These are phyloP conservation scores for Luperina nickerlii DNA, from an alignment of 2,888 invertebrate genomes.

Conservation along the genomic window DNA sequence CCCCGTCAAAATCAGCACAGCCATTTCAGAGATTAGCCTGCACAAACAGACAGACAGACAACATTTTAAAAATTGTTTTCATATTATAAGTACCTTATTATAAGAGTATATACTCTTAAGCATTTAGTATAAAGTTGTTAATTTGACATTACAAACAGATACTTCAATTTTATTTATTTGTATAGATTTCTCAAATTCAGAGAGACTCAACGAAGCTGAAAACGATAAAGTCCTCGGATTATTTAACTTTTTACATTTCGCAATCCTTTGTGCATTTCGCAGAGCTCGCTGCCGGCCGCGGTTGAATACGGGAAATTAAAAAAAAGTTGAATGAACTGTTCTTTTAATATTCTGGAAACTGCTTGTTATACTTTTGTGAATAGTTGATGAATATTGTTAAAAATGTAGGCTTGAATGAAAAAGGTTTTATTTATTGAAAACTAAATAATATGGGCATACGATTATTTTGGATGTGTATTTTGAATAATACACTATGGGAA, in stretches of 20 bases:
- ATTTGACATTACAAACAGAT: neutral
- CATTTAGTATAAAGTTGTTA: no score
- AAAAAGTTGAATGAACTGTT: constrained; percentile 11
- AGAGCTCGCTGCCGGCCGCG: neutral
- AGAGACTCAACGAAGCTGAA: constrained; percentile 15
- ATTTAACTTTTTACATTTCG: constrained; percentile 42
- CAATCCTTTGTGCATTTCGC: constrained; percentile 32
- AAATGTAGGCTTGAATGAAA: neutral
- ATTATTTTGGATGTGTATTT: neutral
- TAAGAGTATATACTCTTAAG: no score
- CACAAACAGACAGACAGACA: no score
- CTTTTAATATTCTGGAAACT: constrained; percentile 11
- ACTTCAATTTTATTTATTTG: neutral
- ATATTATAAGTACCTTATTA: neutral
- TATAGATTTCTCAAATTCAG: neutral
- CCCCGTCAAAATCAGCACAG: no score
- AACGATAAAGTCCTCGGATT: constrained; percentile 15
- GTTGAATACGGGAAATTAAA: constrained; percentile 16
- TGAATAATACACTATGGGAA: neutral
- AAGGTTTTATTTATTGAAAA: neutral
- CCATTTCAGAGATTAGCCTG: no score
- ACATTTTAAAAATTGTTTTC: no score
- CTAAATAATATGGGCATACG: neutral
- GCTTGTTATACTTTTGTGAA: constrained; percentile 9
- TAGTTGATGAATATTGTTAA: neutral